Evolutionary conservation across 2,797 vertebrate genomes (phyloP).

Genomic region (Gymnothorax javanicus): DNA sequence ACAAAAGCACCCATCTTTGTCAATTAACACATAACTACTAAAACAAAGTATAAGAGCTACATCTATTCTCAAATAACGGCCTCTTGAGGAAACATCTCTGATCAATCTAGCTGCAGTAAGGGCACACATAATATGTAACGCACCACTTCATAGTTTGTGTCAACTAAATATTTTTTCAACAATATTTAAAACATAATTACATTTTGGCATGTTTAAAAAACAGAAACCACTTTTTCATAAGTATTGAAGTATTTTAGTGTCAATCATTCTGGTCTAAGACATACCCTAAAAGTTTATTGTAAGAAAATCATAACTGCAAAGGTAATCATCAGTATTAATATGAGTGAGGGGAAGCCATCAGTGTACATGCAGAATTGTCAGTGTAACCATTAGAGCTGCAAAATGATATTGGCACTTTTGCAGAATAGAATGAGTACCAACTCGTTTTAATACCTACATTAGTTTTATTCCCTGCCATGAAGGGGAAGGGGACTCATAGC

Average conservation of each 20-base stretch:
- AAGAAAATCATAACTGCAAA: neutral
- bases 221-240: neutral
- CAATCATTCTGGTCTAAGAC: neutral
- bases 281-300: neutral
- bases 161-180: no score
- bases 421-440: neutral
- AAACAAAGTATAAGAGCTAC: neutral
- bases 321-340: neutral
- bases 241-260: neutral
- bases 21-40: neutral
- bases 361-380: neutral
- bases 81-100: neutral
- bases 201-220: neutral
- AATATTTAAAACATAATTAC: neutral
- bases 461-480: neutral
- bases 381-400: neutral
- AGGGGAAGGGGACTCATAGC: no score
- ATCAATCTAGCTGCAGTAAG: neutral
- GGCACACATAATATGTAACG: neutral
- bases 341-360: neutral
- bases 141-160: no score
- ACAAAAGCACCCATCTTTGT: neutral
- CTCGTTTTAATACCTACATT: neutral
- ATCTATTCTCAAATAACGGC: neutral
- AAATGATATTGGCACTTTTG: neutral